Conservation (phyloP, 2,797 vertebrate species). For the Mus minutoides region DNA sequence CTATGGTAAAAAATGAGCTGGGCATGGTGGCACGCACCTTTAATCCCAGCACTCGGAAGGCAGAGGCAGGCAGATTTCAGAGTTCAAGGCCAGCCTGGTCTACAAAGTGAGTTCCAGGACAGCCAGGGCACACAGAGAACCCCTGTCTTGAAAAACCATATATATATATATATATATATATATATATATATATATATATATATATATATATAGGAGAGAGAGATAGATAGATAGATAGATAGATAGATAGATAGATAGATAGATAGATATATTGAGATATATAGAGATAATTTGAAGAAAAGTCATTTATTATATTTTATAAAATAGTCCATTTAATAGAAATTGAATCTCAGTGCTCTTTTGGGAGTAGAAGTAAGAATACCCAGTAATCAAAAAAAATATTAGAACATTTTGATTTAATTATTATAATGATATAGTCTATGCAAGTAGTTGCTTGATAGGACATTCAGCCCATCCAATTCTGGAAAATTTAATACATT, state of each 20-base stretch:
- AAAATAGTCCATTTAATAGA: not conserved
- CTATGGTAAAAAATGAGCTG: conserved; percentile 52
- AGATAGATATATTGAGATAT: not conserved
- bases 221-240: too few relatives aligned
- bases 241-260: too few relatives aligned
- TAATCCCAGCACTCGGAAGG: too few relatives aligned
- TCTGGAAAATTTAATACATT: conserved; percentile 24
- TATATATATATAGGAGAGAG: too few relatives aligned
- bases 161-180: too few relatives aligned
- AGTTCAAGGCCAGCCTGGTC: too few relatives aligned
- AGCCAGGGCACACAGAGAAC: too few relatives aligned
- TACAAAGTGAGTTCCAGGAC: too few relatives aligned
- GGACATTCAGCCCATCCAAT: not conserved
- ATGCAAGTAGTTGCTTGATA: conserved; percentile 32
- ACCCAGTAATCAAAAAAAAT: not conserved
- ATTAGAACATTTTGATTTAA: conserved; percentile 19
- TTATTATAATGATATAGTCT: not conserved
- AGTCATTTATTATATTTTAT: not conserved
- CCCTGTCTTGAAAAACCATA: too few relatives aligned
- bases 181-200: too few relatives aligned
- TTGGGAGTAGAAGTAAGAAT: not conserved
- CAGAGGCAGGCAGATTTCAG: too few relatives aligned
- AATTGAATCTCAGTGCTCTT: conserved; percentile 6
- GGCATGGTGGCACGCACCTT: too few relatives aligned
- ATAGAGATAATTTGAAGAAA: conserved; percentile 33